These are phyloP conservation scores for Sebastes oblongus DNA, from an alignment of 2,797 vertebrate genomes.

Conservation along the genomic window DNA sequence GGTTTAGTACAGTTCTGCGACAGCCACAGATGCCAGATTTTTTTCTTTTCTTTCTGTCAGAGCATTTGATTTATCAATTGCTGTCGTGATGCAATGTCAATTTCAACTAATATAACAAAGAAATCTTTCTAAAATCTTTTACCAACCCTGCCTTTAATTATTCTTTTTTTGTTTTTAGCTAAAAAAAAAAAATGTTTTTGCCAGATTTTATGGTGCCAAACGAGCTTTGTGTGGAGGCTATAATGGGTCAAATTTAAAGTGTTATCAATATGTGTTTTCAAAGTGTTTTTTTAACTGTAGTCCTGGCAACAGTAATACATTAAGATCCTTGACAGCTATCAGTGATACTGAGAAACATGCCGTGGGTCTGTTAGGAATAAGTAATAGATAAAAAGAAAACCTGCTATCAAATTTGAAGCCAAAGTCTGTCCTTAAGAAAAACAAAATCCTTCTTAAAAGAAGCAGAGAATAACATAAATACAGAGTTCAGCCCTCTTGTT, in stretches of 20 bases:
- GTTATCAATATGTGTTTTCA: background rate
- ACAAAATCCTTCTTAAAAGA: constrained; percentile 23
- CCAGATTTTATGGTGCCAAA: background rate
- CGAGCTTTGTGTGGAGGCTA: background rate
- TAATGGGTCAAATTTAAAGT: background rate
- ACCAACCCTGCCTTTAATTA: no score
- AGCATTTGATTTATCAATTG: no score
- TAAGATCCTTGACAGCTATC: constrained; percentile 4
- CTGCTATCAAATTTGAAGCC: constrained; percentile 23
- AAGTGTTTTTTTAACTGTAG: constrained; percentile 36
- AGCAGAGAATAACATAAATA: constrained; percentile 42
- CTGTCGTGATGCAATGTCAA: no score
- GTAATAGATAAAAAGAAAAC: constrained; percentile 9
- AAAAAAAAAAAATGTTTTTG: background rate
- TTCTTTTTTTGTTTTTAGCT: background rate
- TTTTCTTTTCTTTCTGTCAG: no score
- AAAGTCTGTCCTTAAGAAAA: constrained; percentile 29
- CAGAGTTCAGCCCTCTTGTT: constrained; percentile 51
- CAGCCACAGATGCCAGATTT: no score
- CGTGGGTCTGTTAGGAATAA: constrained; percentile 35
- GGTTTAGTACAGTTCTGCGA: no score
- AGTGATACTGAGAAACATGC: constrained; percentile 31
- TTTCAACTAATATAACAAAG: no score
- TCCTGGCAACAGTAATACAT: background rate
- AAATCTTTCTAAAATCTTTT: no score